Evolutionary conservation across 2,888 invertebrate species (phyloP), one percentile per base, ranked within the genome.

Genomic region (Ormyrus rosae): DNA sequence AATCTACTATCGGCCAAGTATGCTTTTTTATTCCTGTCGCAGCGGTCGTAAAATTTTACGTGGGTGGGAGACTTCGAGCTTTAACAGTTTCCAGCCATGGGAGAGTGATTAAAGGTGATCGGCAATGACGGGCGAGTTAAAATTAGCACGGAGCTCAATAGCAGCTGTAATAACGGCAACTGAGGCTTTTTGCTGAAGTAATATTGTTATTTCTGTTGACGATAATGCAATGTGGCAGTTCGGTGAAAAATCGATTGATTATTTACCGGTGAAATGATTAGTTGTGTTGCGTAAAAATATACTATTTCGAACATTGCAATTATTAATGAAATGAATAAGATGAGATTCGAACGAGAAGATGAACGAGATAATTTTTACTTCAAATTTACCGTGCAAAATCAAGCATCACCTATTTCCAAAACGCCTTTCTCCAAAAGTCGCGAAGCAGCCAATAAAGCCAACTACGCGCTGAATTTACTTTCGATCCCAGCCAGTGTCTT

Each of bases 31-130:
- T 65, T 19, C 13, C 51, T 8, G 6, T 13, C 13, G n/a, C 6
- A 46, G 7, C 6, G 50, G 61, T 61, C 45, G 34, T 61, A 51
- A 61, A 61, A 61, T n/a, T 56, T 69, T 46, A 46, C 56, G 45
- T n/a, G n/a, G 46, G 46, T 46, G 9, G 34, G 34, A 34, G 34
- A 34, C 34, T 34, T 4, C 34, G 34, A 34, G 7, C 13, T 9
- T 46, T 5, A 46, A 50, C n/a, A 34, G 50, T 46, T 34, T 45
- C 63, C 3, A 50, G 63, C 78, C 78, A 69, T 81, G 78, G 79
- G 76, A 83, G 60, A 79, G 65, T 79, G 73, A 65, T 76, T 70
- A 51, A 58, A 64, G 19, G 65, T 34, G 64, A 69, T 73, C 34
- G 61, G 46, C 0, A 34, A 73, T 50, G 34, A 46, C 48, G 56